Evolutionary conservation across 2,797 vertebrate species (phyloP), one percentile per base, ranked within the genome.

Genomic region (Echiichthys vipera): DNA sequence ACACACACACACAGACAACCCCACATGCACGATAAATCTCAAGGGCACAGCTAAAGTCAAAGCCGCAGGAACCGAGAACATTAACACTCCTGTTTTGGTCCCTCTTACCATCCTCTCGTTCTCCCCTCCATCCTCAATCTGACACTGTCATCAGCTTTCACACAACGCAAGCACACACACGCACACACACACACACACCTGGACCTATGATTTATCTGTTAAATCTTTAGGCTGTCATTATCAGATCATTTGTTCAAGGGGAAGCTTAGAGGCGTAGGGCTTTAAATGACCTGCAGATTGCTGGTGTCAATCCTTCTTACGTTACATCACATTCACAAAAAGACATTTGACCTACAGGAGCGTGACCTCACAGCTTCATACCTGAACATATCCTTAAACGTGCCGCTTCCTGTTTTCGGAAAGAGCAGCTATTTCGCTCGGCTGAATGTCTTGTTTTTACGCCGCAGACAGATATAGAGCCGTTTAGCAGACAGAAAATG

Each of bases 21-120:
- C 18, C 43, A 67, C 77, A 71, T 46, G 71, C 72, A 81, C 75
- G 65, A 62, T 78, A 77, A 88, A 86, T 85, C 87, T 92, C 88
- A 91, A 92, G 91, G 92, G 83, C 91, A 91, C 56, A 78, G 81
- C 74, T 88, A 89, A 93, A 93, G 88, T 92, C 84, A 90, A 67
- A 85, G 81, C 84, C 11, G 57, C 59, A 42, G 79, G 80, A n/a
- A 73, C 68, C 1, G 45, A 71, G 84, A 86, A 82, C 87, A 90
- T 92, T 88, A 92, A 84, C 90, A 85, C 88, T 82, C 77, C 83
- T 78, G 84, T 84, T 89, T 85, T 84, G 72, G 86, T 84, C 84
- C 80, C 71, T 77, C 84, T 86, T 77, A 61, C 71, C 74, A 74
- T 80, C 79, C 77, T 73, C 68, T 80, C 73, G 78, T 84, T 77